Evolutionary conservation across 2,797 vertebrate genomes (phyloP).

Genomic region (Anguilla obscura): DNA sequence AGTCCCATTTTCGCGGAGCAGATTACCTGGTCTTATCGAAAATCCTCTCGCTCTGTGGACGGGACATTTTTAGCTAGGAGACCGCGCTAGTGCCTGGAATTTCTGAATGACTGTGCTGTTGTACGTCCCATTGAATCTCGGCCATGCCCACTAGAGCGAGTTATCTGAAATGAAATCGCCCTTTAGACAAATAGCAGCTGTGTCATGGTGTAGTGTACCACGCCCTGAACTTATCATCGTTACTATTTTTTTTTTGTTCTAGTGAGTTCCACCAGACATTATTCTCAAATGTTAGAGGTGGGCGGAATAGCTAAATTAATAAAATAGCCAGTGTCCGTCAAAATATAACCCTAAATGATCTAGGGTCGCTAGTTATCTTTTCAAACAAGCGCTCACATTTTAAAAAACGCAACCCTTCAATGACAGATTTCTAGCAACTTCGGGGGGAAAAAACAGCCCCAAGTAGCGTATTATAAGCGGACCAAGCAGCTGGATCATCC

Average conservation of each 20-base stretch:
- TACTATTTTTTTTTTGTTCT: neutral
- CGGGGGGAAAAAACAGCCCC: no score
- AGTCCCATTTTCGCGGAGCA: slow-evolving; percentile 47
- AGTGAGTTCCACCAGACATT: neutral
- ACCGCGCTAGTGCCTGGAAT: neutral
- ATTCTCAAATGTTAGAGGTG: neutral
- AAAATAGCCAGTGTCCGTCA: no score
- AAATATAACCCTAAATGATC: no score
- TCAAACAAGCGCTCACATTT: no score
- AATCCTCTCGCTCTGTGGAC: slow-evolving; percentile 28
- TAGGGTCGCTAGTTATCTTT: no score
- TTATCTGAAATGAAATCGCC: neutral
- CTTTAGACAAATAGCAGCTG: neutral
- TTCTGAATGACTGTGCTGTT: neutral
- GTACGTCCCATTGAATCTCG: neutral
- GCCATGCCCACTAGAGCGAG: neutral
- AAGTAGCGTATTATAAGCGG: no score
- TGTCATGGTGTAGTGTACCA: neutral
- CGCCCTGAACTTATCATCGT: neutral
- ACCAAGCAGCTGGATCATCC: no score
- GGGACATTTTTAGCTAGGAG: neutral
- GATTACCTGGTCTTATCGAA: slow-evolving; percentile 41
- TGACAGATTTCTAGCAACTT: no score
- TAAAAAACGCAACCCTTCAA: no score
- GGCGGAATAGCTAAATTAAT: no score